Base-by-base conservation (phyloP, 2,888 invertebrate genomes). In the Reticulitermes lucifugus region DNA sequence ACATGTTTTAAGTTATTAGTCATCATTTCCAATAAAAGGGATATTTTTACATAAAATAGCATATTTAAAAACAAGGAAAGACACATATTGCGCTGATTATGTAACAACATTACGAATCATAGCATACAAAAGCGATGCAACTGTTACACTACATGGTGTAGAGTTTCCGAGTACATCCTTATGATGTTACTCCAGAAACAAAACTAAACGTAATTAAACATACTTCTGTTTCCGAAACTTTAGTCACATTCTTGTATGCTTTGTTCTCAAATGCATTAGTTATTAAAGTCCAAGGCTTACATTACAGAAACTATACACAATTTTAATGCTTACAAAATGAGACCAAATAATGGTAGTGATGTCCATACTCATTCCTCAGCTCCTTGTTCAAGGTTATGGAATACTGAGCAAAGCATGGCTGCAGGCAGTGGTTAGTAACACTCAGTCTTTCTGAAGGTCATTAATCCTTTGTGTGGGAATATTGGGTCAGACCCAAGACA, bases 41-140 rank as follows among this genome's bases (percentile, higher is more conserved):
- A 43, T 59, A 43, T 82, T 79, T 35, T 71, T 80, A 80, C 80
- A 84, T 71, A 84, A 71, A 79, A 80, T 55, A 80, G 84, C 84
- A 80, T 80, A 80, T 84, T 73, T 80, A 75, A 84, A 81, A 80
- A 80, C 73, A 80, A 80, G 80, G 59, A 84, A 80, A 79, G 73
- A 84, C 81, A 84, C 71, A 55, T 80, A 84, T 35, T 35, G 35
- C 35, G 35, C n/a, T 84, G 70, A 79, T 79, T 79, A 43, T 43
- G 79, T 59, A 84, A 51, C 51, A 79, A 79, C 79, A 79, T n/a
- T 22, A 10, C 14, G 43, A 46, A 55, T 25, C 79, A 79, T 25
- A 25, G 43, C 25, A 29, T 46, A 25, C 25, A 46, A 51, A 79
- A 79, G 25, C 25, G 12, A 73, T 73, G 73, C 25, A 35, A 79